phyloP scores from a whole-genome alignment of 2,113 vertebrate genomes.

The Merops nubicus region DNA sequence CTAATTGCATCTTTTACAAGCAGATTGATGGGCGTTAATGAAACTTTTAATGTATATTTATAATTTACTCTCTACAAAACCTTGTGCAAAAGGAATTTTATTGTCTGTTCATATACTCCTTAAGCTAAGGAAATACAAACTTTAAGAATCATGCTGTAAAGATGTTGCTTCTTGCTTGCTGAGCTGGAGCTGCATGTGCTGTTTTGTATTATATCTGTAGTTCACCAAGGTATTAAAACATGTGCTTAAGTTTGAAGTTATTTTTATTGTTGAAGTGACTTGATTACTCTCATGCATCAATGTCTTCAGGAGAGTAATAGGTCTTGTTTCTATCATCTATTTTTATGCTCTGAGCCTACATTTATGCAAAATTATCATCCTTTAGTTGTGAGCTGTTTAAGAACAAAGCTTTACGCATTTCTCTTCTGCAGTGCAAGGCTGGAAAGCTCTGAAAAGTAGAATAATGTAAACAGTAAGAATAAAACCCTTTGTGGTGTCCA shows the following conservation, averaged over 20 bases:
- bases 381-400: neutral
- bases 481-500: neutral
- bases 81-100: neutral
- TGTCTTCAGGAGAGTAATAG: conserved; percentile 7
- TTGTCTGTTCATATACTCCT: neutral
- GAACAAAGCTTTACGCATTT: neutral
- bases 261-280: neutral
- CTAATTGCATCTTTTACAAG: conserved; percentile 47
- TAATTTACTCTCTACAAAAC: neutral
- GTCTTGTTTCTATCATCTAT: neutral
- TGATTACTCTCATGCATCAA: conserved; percentile 21
- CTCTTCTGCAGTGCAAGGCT: neutral
- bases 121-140: neutral
- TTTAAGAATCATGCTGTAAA: neutral
- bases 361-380: neutral
- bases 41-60: neutral
- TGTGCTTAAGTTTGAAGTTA: neutral
- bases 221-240: neutral
- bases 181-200: neutral
- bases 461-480: neutral
- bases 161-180: neutral
- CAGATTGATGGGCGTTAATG: conserved; percentile 29
- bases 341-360: neutral
- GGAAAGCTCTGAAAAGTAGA: neutral
- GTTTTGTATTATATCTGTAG: neutral